Base-by-base conservation (phyloP, 2,113 vertebrate genomes). In the Mormyrus iriodes region DNA sequence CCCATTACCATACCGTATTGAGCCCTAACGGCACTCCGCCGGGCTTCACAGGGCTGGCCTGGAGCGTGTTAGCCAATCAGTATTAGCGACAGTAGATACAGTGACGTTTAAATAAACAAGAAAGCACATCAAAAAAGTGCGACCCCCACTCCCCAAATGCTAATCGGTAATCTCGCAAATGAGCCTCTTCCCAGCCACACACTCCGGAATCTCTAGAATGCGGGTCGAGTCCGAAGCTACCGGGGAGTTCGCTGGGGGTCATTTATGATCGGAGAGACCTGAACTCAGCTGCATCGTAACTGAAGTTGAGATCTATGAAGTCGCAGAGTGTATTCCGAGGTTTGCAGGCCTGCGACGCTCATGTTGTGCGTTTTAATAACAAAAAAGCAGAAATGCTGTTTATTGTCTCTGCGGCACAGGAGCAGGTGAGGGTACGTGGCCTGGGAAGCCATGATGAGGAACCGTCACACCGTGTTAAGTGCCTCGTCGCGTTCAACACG, bases 291-390 rank as follows among this genome's bases (percentile, higher is more conserved):
- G 55, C 85, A 48, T 53, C 7, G 9, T 82, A 90, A 87, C 31
- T 79, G 65, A 87, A 42, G 65, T 35, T 55, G 89, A 87, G 89
- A 87, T 48, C 55, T 35, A 61, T 85, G 85, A 61, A 85, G 79
- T 85, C 24, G 39, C 0, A 53, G 49, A 12, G 58, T n/a, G 24
- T 52, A 87, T 55, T 46, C 39, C 24, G 65, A 7, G 21, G 35
- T 48, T 15, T 24, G 4, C 15, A 48, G 31, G 39, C 42, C 82
- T 65, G 7, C 17, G n/a, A 85, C 31, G 13, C 82, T 3, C 19
- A 65, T 89, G 85, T 85, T 85, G 53, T 49, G 53, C 53, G 61
- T 89, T 89, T 85, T 89, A 89, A 85, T 89, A 89, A 89, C 35
- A 58, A 13, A 85, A 89, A 85, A 24, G 44, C 83, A 85, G 51